Percentiles rank a stretch among this genome's conserved stretches.
These are phyloP conservation scores for Drosophila tropicalis DNA, from an alignment of 1,140 invertebrate genomes.

Conservation along the genomic window DNA sequence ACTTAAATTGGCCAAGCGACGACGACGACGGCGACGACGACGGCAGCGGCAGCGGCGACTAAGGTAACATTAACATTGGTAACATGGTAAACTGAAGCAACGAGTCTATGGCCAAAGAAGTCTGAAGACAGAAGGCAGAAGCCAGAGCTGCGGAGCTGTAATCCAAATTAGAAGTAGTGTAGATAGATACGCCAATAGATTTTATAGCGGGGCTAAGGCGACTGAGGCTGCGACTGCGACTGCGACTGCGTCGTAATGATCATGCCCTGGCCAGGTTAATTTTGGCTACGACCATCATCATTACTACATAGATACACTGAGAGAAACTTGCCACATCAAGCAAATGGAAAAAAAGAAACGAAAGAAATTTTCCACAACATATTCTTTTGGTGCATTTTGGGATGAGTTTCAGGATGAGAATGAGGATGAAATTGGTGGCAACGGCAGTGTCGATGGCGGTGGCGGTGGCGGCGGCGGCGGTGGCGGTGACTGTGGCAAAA, in stretches of 20 bases:
- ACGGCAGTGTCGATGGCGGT: no score
- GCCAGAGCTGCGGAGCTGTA: constrained; percentile 25
- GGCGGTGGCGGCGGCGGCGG: no score
- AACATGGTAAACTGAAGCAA: constrained; percentile 36
- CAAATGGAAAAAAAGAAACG: neutral
- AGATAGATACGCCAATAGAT: constrained; percentile 82
- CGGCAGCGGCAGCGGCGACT: constrained; percentile 12
- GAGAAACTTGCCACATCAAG: neutral
- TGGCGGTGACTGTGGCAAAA: constrained; percentile 21
- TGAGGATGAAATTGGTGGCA: neutral
- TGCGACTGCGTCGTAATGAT: constrained; percentile 70
- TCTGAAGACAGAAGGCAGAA: neutral
- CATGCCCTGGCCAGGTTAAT: constrained; percentile 75
- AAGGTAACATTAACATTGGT: constrained; percentile 45
- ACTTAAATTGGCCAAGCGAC: constrained; percentile 78
- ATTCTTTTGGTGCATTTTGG: neutral
- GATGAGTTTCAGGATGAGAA: neutral
- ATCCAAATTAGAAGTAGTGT: constrained; percentile 80
- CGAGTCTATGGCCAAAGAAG: no score
- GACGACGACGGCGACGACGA: constrained; percentile 13
- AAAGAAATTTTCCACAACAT: neutral
- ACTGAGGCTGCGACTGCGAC: constrained; percentile 43
- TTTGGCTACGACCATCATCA: constrained; percentile 71
- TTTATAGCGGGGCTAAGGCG: constrained; percentile 57
- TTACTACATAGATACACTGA: constrained; percentile 50